These are phyloP conservation scores for Chloroclysta siterata DNA, from an alignment of 2,888 invertebrate species.

Conservation along the genomic window DNA sequence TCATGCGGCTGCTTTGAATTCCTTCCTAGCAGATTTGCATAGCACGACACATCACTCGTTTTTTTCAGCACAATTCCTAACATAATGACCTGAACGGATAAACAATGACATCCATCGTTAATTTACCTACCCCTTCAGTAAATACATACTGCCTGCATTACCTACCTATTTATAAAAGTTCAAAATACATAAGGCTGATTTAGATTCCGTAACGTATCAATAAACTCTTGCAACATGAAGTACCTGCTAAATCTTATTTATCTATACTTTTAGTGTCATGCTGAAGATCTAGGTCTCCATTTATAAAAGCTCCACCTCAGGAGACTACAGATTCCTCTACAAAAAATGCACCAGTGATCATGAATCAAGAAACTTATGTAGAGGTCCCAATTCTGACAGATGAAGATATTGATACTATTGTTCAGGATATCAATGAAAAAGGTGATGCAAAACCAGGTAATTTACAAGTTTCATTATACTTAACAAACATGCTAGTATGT, in stretches of 20 bases:
- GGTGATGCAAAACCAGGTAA: constrained; percentile 11
- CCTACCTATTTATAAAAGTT: too few species aligned
- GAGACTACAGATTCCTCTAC: background rate
- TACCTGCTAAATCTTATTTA: background rate
- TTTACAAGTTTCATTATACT: background rate
- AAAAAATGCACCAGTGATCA: background rate
- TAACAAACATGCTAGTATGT: too few species aligned
- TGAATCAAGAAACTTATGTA: constrained; percentile 1
- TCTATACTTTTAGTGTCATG: background rate
- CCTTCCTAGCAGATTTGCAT: too few species aligned
- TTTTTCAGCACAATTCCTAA: too few species aligned
- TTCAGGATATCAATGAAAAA: constrained; percentile 5
- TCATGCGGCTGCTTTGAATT: too few species aligned
- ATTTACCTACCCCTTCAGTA: too few species aligned
- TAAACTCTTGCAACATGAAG: background rate
- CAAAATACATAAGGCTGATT: too few species aligned
- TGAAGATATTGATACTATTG: constrained; percentile 14
- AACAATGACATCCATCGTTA: too few species aligned
- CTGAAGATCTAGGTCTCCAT: background rate
- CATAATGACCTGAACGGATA: too few species aligned
- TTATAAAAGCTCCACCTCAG: background rate
- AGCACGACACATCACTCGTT: too few species aligned
- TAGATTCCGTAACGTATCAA: too few species aligned
- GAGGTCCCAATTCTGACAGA: constrained; percentile 14
- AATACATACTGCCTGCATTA: too few species aligned